Evolutionary conservation across 1,140 invertebrate genomes (phyloP).

Genomic region (Galendromus occidentalis): DNA sequence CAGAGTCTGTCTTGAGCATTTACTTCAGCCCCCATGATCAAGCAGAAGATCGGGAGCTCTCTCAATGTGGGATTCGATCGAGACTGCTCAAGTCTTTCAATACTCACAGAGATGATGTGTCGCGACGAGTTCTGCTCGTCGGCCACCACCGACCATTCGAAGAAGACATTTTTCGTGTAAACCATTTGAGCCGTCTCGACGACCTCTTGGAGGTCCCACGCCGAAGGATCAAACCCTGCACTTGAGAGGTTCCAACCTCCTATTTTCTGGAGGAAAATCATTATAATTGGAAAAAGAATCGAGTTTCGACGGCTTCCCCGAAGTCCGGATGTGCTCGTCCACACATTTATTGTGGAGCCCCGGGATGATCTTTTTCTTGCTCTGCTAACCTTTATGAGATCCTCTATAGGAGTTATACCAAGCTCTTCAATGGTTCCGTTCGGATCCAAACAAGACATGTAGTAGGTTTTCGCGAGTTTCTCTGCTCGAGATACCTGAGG

Average conservation of each 20-base stretch:
- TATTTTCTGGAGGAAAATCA: no score
- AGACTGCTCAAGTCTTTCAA: slow-evolving; percentile 9
- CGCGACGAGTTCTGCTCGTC: slow-evolving; percentile 74
- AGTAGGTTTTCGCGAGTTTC: slow-evolving; percentile 70
- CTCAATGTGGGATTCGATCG: background rate
- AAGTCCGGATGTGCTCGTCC: no score
- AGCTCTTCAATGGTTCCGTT: slow-evolving; percentile 72
- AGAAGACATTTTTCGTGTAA: slow-evolving; percentile 68
- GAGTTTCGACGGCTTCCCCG: no score
- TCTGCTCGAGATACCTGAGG: slow-evolving; percentile 50
- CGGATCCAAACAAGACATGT: slow-evolving; percentile 72
- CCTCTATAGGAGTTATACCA: slow-evolving; percentile 54
- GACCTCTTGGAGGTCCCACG: slow-evolving; percentile 52
- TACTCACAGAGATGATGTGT: slow-evolving; percentile 58
- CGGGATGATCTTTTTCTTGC: slow-evolving; percentile 6
- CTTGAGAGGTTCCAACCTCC: slow-evolving; percentile 23
- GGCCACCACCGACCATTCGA: slow-evolving; percentile 72
- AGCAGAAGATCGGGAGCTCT: no score
- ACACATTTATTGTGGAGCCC: no score
- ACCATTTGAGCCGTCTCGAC: slow-evolving; percentile 61
- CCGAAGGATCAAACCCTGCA: slow-evolving; percentile 29
- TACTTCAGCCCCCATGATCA: no score
- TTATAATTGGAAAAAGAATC: no score
- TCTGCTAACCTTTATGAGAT: slow-evolving; percentile 43
- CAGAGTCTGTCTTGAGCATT: no score